A percentile compares a stretch with the other conserved stretches of the same genome.
Conservation (phyloP, 2,797 vertebrate species). For the Orestias chungarensis region DNA sequence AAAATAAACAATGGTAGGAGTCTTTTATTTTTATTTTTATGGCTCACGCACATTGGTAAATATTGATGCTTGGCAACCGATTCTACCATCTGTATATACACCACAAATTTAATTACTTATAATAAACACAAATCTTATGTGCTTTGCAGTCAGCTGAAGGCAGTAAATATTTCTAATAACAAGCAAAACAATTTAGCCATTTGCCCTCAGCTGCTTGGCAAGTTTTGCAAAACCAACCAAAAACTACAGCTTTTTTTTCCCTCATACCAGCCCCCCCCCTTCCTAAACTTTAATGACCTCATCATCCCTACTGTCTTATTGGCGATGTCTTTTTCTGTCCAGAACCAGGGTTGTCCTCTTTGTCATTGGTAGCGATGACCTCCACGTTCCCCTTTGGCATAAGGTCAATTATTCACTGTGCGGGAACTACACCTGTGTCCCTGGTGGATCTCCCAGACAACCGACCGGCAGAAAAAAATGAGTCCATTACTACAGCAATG, state of each 20-base stretch:
- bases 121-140: slow-evolving; percentile 47
- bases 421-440: slow-evolving; percentile 80
- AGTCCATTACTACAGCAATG: slow-evolving; percentile 77
- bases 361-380: slow-evolving; percentile 77
- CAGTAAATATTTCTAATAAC: slow-evolving; percentile 21
- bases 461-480: slow-evolving; percentile 72
- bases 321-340: slow-evolving; percentile 34
- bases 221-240: slow-evolving; percentile 14
- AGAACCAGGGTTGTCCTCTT: slow-evolving; percentile 69
- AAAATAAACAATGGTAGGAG: slow-evolving; percentile 36
- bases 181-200: slow-evolving; percentile 12
- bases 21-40: slow-evolving; percentile 6
- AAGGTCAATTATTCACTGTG: slow-evolving; percentile 82
- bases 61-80: slow-evolving; percentile 26
- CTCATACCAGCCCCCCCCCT: not conserved
- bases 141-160: slow-evolving; percentile 26
- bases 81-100: slow-evolving; percentile 41
- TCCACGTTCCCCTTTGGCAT: slow-evolving; percentile 69
- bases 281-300: slow-evolving; percentile 44
- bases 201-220: slow-evolving; percentile 2
- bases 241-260: slow-evolving; percentile 6
- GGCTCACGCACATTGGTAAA: slow-evolving; percentile 18
- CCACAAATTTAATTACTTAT: slow-evolving; percentile 34
- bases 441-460: slow-evolving; percentile 74
- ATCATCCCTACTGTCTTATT: slow-evolving; percentile 30